Evolutionary conservation across 2,888 invertebrate species (phyloP), one percentile per base, ranked within the genome.

Genomic region (Patella pellucida): DNA sequence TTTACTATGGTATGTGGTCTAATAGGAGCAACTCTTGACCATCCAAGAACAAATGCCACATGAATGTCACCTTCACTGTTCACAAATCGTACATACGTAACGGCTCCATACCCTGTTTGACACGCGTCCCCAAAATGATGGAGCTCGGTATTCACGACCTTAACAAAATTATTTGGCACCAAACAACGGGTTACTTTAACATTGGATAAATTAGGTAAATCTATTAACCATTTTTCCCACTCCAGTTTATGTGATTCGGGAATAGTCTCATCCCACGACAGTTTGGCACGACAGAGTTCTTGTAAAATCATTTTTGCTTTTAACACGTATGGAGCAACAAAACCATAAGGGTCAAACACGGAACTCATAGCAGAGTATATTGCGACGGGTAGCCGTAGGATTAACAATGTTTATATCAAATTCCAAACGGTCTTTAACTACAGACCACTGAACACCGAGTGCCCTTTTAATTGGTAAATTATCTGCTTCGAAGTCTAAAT

Each of bases 361-460:
- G 76, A 73, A 15, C 69, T 69, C 14, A 76, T 50, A 0, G 56
- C 62, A 56, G 69, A 73, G 56, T 27, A 76, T 50, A 2, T 54
- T 52, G 19, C 72, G 68, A 68, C 69, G 15, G 31, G 72, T 76
- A n/a, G 41, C 27, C 0, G 16, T n/a, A 12, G 11, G 52, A n/a
- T 51, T n/a, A 14, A 19, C 27, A 15, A 54, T 14, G 4, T 68
- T 52, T 3, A 73, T 27, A 16, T 19, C 51, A 41, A 76, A 73
- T 27, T 69, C 76, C 23, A 76, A 16, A 62, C 7, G 5, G 50
- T 73, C 76, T 14, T 23, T 31, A 15, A 50, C 68, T 12, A 76
- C 51, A 19, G 50, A 51, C 78, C 78, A 78, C 5, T 15, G n/a
- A 12, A 78, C 73, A 19, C 76, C 78, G 11, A 78, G 56, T 19